Conservation (phyloP, 1,140 invertebrate species). For the Caenorhabditis latens region DNA sequence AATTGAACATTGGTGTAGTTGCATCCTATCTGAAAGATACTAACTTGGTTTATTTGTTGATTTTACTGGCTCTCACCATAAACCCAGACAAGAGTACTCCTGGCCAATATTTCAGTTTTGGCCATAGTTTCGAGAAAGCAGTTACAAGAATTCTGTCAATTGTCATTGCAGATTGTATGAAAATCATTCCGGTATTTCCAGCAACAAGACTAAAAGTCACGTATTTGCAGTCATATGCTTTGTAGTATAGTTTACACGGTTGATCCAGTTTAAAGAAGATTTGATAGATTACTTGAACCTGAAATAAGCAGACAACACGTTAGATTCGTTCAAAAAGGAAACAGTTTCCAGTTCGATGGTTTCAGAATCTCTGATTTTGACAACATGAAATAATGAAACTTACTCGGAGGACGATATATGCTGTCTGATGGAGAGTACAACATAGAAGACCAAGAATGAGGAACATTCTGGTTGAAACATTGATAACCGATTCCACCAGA, state of each 20-base stretch:
- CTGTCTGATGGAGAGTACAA: background rate
- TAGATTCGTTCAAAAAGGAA: background rate
- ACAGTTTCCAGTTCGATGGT: background rate
- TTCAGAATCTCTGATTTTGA: background rate
- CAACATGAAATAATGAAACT: background rate
- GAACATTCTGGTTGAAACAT: constrained; percentile 22
- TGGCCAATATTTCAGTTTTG: constrained; percentile 36
- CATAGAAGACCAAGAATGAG: background rate
- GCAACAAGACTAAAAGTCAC: constrained; percentile 25
- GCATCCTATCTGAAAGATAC: constrained; percentile 17
- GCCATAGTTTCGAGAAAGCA: background rate
- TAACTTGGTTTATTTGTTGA: too few relatives aligned
- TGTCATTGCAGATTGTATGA: constrained; percentile 42
- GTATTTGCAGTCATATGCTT: constrained; percentile 26
- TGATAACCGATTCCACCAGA: constrained; percentile 1
- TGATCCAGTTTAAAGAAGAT: constrained; percentile 12
- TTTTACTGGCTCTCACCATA: background rate
- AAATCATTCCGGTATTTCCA: constrained; percentile 44
- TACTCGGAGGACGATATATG: constrained; percentile 9
- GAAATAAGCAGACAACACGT: background rate
- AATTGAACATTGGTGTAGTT: constrained; percentile 4
- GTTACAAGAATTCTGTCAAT: constrained; percentile 29
- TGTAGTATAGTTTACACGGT: constrained; percentile 27
- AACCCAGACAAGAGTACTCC: background rate
- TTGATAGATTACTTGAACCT: constrained; percentile 41